phyloP scores from a whole-genome alignment of 1,140 invertebrate species.

The Anoplophora glabripennis region DNA sequence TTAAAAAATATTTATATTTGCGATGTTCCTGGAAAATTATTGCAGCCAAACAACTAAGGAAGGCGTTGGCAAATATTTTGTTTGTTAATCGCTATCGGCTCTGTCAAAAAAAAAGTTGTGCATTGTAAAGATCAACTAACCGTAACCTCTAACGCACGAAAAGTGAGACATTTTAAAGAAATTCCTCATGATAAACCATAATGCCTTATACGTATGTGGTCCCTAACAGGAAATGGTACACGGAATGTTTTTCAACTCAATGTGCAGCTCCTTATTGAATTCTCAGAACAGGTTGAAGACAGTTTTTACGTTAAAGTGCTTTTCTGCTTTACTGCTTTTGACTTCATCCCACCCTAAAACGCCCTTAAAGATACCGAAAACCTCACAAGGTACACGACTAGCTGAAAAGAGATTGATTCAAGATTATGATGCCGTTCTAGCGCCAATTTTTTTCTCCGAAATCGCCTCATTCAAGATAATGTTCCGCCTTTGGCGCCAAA shows the following conservation, averaged over 20 bases:
- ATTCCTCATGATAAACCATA: too few species aligned
- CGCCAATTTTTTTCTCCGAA: slow-evolving; percentile 1
- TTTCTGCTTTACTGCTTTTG: slow-evolving; percentile 8
- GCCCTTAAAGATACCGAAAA: slow-evolving; percentile 16
- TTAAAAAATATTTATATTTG: too few species aligned
- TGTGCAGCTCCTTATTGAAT: slow-evolving; percentile 9
- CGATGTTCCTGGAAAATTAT: too few species aligned
- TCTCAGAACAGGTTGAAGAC: slow-evolving; percentile 15
- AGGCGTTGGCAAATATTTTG: too few species aligned
- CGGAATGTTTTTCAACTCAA: slow-evolving; percentile 8
- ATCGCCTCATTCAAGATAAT: too few species aligned
- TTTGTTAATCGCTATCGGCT: too few species aligned
- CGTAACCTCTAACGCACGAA: too few species aligned
- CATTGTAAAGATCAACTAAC: too few species aligned
- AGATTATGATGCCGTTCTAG: slow-evolving; percentile 8
- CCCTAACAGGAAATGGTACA: slow-evolving; percentile 11
- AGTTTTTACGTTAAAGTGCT: slow-evolving; percentile 7
- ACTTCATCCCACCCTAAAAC: slow-evolving; percentile 11
- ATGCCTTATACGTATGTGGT: slow-evolving; percentile 7
- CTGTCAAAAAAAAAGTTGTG: too few species aligned
- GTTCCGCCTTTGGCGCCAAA: too few species aligned
- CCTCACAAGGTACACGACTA: slow-evolving; percentile 15
- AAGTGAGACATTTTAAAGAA: too few species aligned
- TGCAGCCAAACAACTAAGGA: too few species aligned
- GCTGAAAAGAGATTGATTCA: slow-evolving; percentile 11